Evolutionary conservation across 2,113 vertebrate genomes (phyloP).

Genomic region (Aplodontia rufa): DNA sequence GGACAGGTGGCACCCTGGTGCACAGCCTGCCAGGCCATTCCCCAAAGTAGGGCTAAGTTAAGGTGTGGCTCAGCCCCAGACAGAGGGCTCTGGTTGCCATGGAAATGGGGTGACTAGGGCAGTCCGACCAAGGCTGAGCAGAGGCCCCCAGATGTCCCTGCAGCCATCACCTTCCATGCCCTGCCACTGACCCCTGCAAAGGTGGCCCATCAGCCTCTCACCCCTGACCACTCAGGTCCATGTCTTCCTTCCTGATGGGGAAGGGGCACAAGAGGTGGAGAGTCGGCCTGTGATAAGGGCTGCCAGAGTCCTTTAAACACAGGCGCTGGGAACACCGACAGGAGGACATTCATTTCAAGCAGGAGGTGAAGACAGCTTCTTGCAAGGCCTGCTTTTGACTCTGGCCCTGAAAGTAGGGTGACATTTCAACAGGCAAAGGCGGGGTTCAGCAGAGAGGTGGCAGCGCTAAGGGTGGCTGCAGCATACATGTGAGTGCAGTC

Average conservation of each 20-base stretch:
- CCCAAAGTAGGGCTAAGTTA: background rate
- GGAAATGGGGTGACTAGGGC: background rate
- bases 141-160: background rate
- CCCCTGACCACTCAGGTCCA: background rate
- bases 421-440: background rate
- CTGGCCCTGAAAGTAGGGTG: background rate
- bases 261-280: background rate
- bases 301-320: background rate
- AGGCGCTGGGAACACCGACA: background rate
- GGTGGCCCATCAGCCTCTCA: background rate
- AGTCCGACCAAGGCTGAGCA: background rate
- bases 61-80: background rate
- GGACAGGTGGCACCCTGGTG: too few relatives aligned
- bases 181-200: background rate
- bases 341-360: background rate
- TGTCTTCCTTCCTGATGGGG: background rate
- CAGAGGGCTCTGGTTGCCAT: conserved; percentile 1
- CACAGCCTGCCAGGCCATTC: background rate
- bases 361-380: background rate
- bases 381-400: background rate
- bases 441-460: background rate
- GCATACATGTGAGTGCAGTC: accelerated
- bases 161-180: accelerated
- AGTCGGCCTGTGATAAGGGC: background rate
- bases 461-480: too few relatives aligned